These are phyloP conservation scores for Clepsis dumicolana DNA, from an alignment of 2,888 invertebrate species.

Conservation along the genomic window DNA sequence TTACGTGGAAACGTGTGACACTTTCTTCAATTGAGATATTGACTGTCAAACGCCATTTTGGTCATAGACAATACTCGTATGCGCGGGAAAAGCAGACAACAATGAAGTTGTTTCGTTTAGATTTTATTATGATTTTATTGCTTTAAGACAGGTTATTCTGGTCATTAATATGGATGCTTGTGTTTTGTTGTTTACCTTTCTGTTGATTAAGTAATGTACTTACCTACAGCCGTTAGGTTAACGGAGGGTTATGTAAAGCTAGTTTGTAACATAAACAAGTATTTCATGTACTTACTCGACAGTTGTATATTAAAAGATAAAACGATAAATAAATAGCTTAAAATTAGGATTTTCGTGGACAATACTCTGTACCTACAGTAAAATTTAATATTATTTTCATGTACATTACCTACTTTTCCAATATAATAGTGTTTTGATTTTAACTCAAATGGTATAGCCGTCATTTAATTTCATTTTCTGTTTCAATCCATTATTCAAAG, in stretches of 20 bases:
- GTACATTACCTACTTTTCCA: too few species aligned
- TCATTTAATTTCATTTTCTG: too few species aligned
- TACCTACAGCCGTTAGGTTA: neutral
- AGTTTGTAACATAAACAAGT: too few species aligned
- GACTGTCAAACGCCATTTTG: constrained; percentile 43
- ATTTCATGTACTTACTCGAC: too few species aligned
- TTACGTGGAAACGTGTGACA: constrained; percentile 78
- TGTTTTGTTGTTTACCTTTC: neutral
- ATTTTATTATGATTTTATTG: constrained; percentile 9
- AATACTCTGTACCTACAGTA: too few species aligned
- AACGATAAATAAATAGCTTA: too few species aligned
- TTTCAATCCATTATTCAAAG: constrained; percentile 7
- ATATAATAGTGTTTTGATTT: too few species aligned
- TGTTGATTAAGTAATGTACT: neutral
- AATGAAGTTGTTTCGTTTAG: constrained; percentile 25
- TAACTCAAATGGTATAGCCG: too few species aligned
- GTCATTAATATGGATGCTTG: neutral
- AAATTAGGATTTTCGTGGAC: too few species aligned
- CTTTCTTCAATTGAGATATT: constrained; percentile 67
- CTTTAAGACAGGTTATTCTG: neutral
- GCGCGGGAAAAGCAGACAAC: constrained; percentile 39
- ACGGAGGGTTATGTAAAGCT: too few species aligned
- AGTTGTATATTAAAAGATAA: too few species aligned
- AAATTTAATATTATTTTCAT: too few species aligned
- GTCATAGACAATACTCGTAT: constrained; percentile 35